Evolutionary conservation across 2,888 invertebrate species (phyloP), one percentile per base, ranked within the genome.

Genomic region (Drosophila niveifrons): DNA sequence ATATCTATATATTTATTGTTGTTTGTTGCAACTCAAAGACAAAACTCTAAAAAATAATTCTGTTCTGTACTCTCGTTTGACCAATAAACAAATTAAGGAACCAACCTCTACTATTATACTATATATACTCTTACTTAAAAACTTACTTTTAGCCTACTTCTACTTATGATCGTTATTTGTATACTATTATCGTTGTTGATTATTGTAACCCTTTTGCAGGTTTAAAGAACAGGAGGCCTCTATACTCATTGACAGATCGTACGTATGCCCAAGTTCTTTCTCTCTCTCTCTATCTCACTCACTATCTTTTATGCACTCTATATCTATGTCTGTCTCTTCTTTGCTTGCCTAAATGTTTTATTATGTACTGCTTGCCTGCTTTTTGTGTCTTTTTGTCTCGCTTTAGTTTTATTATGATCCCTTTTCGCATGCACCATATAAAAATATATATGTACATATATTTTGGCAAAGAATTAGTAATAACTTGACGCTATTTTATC

Each of bases 201-300:
- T 89, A 84, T 89, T 88, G 76, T 90, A 90, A 92, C 92, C 90
- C 90, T 92, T 92, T 90, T 82, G 79, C 92, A 92, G 92, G 91
- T 92, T 92, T 91, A 92, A 92, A 92, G 92, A 92, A 76, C 92
- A 91, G 91, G 92, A 92, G 87, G 91, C 92, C 87, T 90, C 92
- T 88, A 91, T 92, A 90, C 91, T 92, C 90, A 89, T 92, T 91
- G 92, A 92, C 80, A 90, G 92, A 92, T 92, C 92, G 92, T 92
- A 92, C 91, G 92, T 92, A 92, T 92, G 80, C 79, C 77, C 69
- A 81, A 82, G 66, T 77, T 76, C 69, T 78, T 34, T 72, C 76
- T 53, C 36, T 59, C 46, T 44, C 18, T 61, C 36, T 55, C 6
- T 36, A 29, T 52, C 4, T 62, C 50, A 66, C 18, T 57, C n/a